A percentile compares a stretch with the other conserved stretches of the same genome.
Evolutionary conservation across 2,113 vertebrate genomes (phyloP).

Genomic region (Typhlomys cinereus): DNA sequence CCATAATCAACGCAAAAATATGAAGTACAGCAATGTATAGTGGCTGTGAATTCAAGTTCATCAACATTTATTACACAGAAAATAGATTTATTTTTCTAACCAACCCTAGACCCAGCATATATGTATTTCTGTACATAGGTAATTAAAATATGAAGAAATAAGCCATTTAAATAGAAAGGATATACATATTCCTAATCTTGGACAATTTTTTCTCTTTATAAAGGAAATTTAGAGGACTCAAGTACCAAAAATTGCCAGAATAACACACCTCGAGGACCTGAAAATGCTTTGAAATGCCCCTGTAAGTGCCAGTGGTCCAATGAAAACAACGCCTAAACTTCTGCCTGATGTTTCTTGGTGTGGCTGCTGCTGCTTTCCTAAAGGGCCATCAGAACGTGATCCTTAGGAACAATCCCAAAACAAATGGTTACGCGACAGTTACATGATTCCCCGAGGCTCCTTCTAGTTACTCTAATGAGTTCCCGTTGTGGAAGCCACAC

Average conservation of each 20-base stretch:
- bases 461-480: not conserved
- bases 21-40: constrained; percentile 2
- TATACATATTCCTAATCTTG: constrained; percentile 28
- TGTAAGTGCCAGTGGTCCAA: too few species aligned
- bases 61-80: constrained; percentile 33
- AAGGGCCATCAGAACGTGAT: not conserved
- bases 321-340: constrained; percentile 17
- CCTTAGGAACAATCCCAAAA: not conserved
- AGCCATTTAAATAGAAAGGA: constrained; percentile 44
- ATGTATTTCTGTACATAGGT: not conserved
- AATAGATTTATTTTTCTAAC: constrained; percentile 45
- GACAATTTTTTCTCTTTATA: constrained; percentile 26
- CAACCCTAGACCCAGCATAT: not conserved
- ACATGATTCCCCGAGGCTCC: too few species aligned
- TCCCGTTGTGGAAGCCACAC: not conserved
- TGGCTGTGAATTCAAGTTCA: constrained; percentile 40
- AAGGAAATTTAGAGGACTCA: constrained; percentile 28
- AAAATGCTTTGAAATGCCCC: not conserved
- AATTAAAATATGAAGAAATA: constrained; percentile 31
- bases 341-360: not conserved
- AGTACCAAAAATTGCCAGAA: constrained; percentile 7
- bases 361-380: not conserved
- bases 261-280: not conserved
- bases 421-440: not conserved
- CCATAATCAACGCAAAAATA: constrained; percentile 52